Percentiles rank a stretch among this genome's conserved stretches.
Conservation (phyloP, 1,140 invertebrate species). For the Hetaerina americana region DNA sequence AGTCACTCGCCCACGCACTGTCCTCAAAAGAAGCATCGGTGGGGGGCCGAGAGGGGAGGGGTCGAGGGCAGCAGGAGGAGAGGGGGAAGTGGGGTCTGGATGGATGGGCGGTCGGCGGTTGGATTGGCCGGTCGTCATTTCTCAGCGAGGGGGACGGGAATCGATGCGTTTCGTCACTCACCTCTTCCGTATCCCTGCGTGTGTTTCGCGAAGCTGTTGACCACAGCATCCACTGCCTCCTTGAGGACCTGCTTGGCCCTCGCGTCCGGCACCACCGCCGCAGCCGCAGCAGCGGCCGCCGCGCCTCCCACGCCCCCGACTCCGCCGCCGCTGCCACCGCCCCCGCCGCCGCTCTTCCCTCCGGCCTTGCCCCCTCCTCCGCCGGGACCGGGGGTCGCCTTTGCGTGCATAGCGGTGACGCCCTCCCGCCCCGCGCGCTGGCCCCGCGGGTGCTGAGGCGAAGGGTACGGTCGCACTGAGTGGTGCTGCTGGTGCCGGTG, state of each 20-base stretch:
- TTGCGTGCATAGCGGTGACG: neutral
- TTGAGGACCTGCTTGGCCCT: conserved; percentile 55
- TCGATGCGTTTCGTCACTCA: conserved; percentile 25
- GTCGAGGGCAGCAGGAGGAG: too few species aligned
- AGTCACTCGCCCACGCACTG: neutral
- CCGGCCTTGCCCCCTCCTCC: neutral
- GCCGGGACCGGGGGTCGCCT: neutral
- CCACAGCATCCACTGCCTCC: conserved; percentile 62
- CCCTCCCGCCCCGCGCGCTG: neutral
- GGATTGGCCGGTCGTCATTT: too few species aligned
- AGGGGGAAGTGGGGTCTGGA: too few species aligned
- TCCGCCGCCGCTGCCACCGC: too few species aligned
- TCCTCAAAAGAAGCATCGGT: too few species aligned
- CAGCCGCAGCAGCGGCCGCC: conserved; percentile 19
- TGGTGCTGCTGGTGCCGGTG: neutral
- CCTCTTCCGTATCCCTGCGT: conserved; percentile 63
- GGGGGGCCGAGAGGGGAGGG: too few species aligned
- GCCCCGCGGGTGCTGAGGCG: neutral
- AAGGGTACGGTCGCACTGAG: neutral
- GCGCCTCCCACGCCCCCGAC: neutral
- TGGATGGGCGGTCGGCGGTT: too few species aligned
- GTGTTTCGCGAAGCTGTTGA: conserved; percentile 65
- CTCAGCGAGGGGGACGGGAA: neutral
- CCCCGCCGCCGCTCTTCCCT: neutral
- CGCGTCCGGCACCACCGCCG: conserved; percentile 38